Base-by-base conservation (phyloP, 2,888 invertebrate genomes). In the Polymixis flavicincta region DNA sequence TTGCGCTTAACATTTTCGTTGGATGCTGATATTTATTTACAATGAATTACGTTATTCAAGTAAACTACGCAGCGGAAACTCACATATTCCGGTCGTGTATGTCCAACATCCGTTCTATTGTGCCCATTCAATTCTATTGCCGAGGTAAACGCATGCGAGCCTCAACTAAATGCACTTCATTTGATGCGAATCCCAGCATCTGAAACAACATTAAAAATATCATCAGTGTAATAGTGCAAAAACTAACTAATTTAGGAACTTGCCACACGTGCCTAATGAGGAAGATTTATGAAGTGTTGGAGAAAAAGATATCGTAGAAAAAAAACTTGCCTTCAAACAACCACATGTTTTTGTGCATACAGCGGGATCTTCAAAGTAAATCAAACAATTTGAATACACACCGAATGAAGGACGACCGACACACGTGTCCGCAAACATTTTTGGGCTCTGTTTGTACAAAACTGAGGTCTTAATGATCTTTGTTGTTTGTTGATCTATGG, bases 341-440 rank as follows among this genome's bases (percentile, higher is more conserved):
- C 78, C 87, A 86, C 78, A 89, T 91, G 92, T 92, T 91, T 93
- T 90, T 91, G 86, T 89, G 89, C 86, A 92, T 87, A 91, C 88
- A 92, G 92, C 95, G 94, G 94, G 86, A 76, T 91, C 92, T 93
- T 95, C 93, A 94, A 94, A 95, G 93, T 84, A 89, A 92, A 91
- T 88, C 90, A 92, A 93, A 93, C 90, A 92, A 86, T 91, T 91
- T 91, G 89, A 92, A 90, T 87, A 93, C 89, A 94, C 92, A 93
- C 85, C 82, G 89, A 91, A 92, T 90, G 91, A 93, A 93, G 93
- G 92, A 93, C 91, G 92, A 90, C 90, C 90, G 89, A 89, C 93
- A 92, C 94, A 94, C 92, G 93, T 94, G 94, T 93, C 91, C 90
- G 92, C 93, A 94, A 95, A 95, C 93, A 94, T 90, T 94, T 94